These are phyloP conservation scores for Thamnaconus septentrionalis DNA, from an alignment of 2,113 vertebrate genomes.

Conservation along the genomic window DNA sequence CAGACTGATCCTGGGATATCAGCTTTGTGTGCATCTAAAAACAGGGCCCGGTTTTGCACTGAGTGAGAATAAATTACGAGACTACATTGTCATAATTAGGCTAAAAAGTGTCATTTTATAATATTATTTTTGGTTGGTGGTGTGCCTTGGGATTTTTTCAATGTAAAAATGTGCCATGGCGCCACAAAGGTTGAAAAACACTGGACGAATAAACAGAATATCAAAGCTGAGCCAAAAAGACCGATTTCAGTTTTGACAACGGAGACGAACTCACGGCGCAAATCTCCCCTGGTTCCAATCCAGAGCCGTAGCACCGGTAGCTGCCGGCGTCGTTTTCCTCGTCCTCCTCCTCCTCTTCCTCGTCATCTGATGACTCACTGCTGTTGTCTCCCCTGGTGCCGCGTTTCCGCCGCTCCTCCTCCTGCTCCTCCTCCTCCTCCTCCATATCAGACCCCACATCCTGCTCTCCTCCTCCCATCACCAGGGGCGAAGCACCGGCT, in stretches of 20 bases:
- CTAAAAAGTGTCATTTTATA: no score
- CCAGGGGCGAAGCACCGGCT: slow-evolving; percentile 18
- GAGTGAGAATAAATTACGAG: not conserved
- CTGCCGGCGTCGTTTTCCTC: slow-evolving; percentile 70
- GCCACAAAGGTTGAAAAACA: no score
- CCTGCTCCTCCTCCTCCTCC: slow-evolving; percentile 47
- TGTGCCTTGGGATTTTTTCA: no score
- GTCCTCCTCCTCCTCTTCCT: slow-evolving; percentile 41
- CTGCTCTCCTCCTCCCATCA: slow-evolving; percentile 19
- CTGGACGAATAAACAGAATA: no score
- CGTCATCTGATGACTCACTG: slow-evolving; percentile 65
- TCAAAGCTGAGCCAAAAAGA: not conserved
- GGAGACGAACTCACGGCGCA: slow-evolving; percentile 60
- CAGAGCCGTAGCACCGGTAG: slow-evolving; percentile 68
- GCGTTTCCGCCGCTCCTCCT: slow-evolving; percentile 36
- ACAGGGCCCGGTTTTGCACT: not conserved
- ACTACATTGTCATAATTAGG: no score
- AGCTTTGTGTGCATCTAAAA: slow-evolving; percentile 6
- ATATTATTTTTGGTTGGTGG: no score
- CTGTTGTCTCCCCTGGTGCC: slow-evolving; percentile 53
- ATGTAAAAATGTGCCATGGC: no score
- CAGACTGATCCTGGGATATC: not conserved
- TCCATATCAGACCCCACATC: slow-evolving; percentile 56
- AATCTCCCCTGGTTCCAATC: slow-evolving; percentile 79
- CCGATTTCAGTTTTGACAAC: not conserved